phyloP scores from a whole-genome alignment of 2,797 vertebrate genomes.

The Gastrophryne carolinensis region DNA sequence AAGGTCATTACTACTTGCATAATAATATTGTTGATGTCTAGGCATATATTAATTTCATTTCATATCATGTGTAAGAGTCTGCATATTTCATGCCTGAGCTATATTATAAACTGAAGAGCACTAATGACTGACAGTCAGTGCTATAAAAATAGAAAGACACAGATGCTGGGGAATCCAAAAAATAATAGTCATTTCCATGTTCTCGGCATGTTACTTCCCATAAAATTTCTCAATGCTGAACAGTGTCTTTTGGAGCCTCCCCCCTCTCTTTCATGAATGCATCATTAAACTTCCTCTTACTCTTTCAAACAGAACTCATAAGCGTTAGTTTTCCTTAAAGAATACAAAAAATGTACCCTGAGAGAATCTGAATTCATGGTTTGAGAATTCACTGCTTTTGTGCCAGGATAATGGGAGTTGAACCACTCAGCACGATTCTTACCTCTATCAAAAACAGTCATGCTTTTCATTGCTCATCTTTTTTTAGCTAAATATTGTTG shows the following conservation, averaged over 20 bases:
- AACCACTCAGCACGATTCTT: conserved; percentile 29
- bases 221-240: conserved; percentile 19
- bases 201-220: conserved; percentile 8
- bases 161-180: conserved; percentile 12
- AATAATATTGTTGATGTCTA: too few species aligned
- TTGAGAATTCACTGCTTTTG: conserved; percentile 39
- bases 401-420: conserved; percentile 25
- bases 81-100: background rate
- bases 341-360: background rate
- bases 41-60: too few species aligned
- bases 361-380: conserved; percentile 27
- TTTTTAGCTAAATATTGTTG: conserved; percentile 37
- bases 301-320: conserved; percentile 23
- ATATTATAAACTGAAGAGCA: background rate
- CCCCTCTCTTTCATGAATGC: background rate
- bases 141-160: background rate
- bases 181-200: conserved; percentile 27
- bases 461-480: conserved; percentile 41
- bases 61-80: too few species aligned
- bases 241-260: background rate
- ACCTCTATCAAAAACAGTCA: conserved; percentile 38
- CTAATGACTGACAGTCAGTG: background rate
- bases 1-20: too few species aligned
- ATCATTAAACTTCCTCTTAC: conserved; percentile 20
- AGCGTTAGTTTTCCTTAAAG: conserved; percentile 20